A percentile compares a stretch with the other conserved stretches of the same genome.
phyloP scores from a whole-genome alignment of 2,888 invertebrate species.

The Rhyacophila evoluta region DNA sequence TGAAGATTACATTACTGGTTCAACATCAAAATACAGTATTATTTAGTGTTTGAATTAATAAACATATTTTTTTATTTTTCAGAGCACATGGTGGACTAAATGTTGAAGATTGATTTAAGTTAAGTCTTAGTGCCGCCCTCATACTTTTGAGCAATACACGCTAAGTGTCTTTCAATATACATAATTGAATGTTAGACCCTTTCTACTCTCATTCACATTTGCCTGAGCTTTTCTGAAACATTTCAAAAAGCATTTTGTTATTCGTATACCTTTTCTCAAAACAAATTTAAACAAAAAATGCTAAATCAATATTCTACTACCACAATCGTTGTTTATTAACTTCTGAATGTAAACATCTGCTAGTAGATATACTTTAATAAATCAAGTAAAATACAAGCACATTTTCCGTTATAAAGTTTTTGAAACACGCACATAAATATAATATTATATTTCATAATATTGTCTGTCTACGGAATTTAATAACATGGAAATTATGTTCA shows the following conservation, averaged over 20 bases:
- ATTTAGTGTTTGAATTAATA: no score
- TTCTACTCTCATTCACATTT: slow-evolving; percentile 27
- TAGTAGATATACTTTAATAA: no score
- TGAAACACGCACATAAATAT: neutral
- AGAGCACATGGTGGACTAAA: slow-evolving; percentile 54
- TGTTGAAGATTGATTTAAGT: slow-evolving; percentile 27
- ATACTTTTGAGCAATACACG: slow-evolving; percentile 52
- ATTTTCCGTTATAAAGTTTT: no score
- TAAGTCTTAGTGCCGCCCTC: slow-evolving; percentile 45
- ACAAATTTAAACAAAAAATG: no score
- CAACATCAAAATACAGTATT: no score
- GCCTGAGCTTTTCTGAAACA: slow-evolving; percentile 35
- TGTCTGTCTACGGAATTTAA: neutral
- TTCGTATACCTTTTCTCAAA: slow-evolving; percentile 30
- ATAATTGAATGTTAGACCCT: slow-evolving; percentile 34
- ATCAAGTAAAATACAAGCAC: no score
- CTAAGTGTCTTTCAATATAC: slow-evolving; percentile 46
- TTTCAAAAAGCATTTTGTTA: slow-evolving; percentile 40
- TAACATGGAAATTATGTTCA: neutral
- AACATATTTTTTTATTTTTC: slow-evolving; percentile 41
- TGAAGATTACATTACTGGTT: no score
- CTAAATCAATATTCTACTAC: no score
- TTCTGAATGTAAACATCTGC: no score
- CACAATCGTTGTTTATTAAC: no score
- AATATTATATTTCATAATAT: neutral